Evolutionary conservation across 53 echinoderm and acorn worm species (phyloP), one percentile per base, ranked within the genome.

Genomic region (Actinopyga echinites): DNA sequence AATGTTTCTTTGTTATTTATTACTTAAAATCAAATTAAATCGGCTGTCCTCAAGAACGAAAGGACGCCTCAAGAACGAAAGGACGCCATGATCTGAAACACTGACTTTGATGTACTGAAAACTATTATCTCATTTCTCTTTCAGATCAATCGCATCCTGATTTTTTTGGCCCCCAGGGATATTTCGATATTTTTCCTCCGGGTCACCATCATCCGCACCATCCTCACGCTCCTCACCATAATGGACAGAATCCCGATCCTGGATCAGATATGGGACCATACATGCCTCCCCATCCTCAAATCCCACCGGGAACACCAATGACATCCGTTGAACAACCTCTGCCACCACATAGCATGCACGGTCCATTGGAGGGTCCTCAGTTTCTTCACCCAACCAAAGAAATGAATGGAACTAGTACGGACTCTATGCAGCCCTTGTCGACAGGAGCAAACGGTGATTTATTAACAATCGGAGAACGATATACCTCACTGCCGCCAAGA

Each of bases 151-250:
- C 85, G 44, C 93, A 91, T 11, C 85, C 82, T 3, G 93, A 93
- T 9, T 90, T 88, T 65, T 93, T 87, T 74, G 89, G 89, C 38
- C 56, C 91, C 82, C 93, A 93, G 53, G 93, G 93, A 25, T 93
- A 91, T 37, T 93, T 91, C 75, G 93, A 93, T 56, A 84, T 93
- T 24, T 93, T 91, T 49, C 93, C 93, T 12, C 81, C 81, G 5
- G 81, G 81, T 20, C 83, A 66, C 55, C 66, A 83, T 23, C 83
- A 66, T 31, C 60, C 83, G 3, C 83, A 83, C 53, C 83, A 66
- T 24, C 68, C 83, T 5, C 83, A 66, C 28, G 82, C 61, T 5
- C 63, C 61, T 10, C 61, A 60, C 23, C 83, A 67, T 49, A 65
- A 65, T 28, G 83, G 68, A 26, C 83, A 83, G 30, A 30, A 30